Evolutionary conservation across 2,113 vertebrate genomes (phyloP).

Genomic region (Sander lucioperca): DNA sequence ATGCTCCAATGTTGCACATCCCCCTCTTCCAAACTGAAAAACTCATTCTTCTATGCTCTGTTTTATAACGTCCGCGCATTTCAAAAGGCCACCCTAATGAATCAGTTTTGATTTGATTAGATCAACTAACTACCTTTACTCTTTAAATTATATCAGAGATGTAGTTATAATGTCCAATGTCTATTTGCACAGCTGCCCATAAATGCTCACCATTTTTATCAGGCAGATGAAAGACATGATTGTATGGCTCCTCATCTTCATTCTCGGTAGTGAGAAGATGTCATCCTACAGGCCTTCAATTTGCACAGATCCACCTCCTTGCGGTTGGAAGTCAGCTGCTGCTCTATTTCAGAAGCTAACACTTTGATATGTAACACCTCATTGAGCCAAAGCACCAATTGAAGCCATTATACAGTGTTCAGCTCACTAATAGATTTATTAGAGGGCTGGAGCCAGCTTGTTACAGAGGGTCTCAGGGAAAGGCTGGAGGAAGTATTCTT

Average conservation of each 20-base stretch:
- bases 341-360: constrained; percentile 35
- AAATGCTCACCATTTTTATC: constrained; percentile 37
- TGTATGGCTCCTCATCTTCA: constrained; percentile 6
- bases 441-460: constrained; percentile 40
- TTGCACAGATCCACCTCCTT: constrained; percentile 29
- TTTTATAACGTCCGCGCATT: constrained; percentile 24
- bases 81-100: constrained; percentile 39
- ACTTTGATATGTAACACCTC: constrained; percentile 62
- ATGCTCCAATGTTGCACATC: constrained; percentile 27
- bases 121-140: constrained; percentile 34
- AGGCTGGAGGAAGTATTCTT: constrained; percentile 36
- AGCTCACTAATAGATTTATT: constrained; percentile 66
- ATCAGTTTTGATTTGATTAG: constrained; percentile 59
- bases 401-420: constrained; percentile 64
- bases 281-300: constrained; percentile 23
- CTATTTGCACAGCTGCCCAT: constrained; percentile 45
- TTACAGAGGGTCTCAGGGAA: constrained; percentile 41
- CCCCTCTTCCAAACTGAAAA: constrained; percentile 14
- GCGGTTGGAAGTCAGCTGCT: constrained; percentile 25
- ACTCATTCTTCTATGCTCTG: not conserved
- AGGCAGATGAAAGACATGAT: constrained; percentile 34
- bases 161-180: constrained; percentile 34
- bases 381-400: constrained; percentile 51
- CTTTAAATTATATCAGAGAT: constrained; percentile 31
- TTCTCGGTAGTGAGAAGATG: constrained; percentile 28